phyloP scores from a whole-genome alignment of 92 coral and sea anemone genomes.

The Actinostola sp. region DNA sequence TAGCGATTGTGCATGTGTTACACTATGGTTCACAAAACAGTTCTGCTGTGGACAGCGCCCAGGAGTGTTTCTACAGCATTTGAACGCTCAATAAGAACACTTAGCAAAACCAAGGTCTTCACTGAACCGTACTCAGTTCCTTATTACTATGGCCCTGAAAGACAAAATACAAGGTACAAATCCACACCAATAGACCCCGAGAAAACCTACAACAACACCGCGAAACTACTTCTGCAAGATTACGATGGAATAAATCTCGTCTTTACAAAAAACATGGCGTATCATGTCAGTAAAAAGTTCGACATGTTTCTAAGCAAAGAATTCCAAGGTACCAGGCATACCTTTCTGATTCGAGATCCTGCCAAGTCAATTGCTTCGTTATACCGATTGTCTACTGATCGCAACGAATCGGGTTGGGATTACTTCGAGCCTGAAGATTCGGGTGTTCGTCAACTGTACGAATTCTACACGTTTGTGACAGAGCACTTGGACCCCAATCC shows the following conservation, averaged over 20 bases:
- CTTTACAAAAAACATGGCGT: conserved; percentile 29
- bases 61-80: conserved; percentile 34
- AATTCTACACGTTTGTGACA: too few relatives aligned
- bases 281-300: background rate
- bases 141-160: conserved; percentile 30
- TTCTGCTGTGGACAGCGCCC: conserved; percentile 30
- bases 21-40: background rate
- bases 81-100: conserved; percentile 34
- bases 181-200: conserved; percentile 1
- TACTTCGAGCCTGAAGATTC: too few relatives aligned
- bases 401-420: too few relatives aligned
- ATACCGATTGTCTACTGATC: too few relatives aligned
- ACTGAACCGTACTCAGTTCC: conserved; percentile 25
- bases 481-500: too few relatives aligned
- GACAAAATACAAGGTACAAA: background rate
- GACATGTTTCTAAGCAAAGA: too few relatives aligned
- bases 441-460: too few relatives aligned
- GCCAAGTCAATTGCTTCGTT: too few relatives aligned
- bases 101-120: conserved; percentile 9
- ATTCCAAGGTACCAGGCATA: too few relatives aligned
- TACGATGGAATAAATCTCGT: conserved; percentile 13
- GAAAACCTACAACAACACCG: conserved; percentile 25
- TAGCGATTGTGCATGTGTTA: background rate
- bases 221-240: background rate
- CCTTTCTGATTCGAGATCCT: too few relatives aligned